Conservation (phyloP, 53 echinoderm and acorn worm species). For the Echinarachnius parma region DNA sequence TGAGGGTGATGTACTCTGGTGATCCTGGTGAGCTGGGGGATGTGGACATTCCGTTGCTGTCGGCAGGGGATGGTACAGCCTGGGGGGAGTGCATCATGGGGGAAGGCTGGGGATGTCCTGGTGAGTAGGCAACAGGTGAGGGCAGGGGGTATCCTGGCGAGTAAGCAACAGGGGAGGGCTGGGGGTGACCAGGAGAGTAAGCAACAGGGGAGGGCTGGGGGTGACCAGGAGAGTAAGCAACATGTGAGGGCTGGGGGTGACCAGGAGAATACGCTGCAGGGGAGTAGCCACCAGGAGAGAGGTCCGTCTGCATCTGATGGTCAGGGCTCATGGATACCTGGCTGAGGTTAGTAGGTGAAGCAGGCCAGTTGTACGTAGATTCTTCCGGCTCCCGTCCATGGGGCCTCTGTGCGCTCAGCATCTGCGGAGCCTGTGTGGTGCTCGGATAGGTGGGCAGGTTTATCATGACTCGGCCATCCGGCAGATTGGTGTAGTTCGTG, state of each 20-base stretch:
- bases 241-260: too few species aligned
- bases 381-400: slow-evolving; percentile 12
- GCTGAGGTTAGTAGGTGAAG: slow-evolving; percentile 21
- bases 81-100: slow-evolving; percentile 4
- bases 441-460: background rate
- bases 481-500: background rate
- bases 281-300: too few species aligned
- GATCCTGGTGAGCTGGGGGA: slow-evolving; percentile 33
- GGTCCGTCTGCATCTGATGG: too few species aligned
- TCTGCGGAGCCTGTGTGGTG: background rate
- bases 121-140: too few species aligned
- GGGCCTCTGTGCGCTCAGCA: too few species aligned
- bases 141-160: too few species aligned
- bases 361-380: slow-evolving; percentile 9
- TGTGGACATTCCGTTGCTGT: slow-evolving; percentile 21
- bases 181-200: too few species aligned
- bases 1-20: background rate
- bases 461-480: slow-evolving; percentile 7
- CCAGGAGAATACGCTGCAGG: too few species aligned
- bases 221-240: too few species aligned
- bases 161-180: too few species aligned
- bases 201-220: too few species aligned
- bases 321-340: too few species aligned
- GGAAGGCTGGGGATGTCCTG: background rate
- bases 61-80: slow-evolving; percentile 12